Percentiles rank a stretch among this genome's conserved stretches.
phyloP scores from a whole-genome alignment of 2,888 invertebrate species.

The Chalcis sispes region DNA sequence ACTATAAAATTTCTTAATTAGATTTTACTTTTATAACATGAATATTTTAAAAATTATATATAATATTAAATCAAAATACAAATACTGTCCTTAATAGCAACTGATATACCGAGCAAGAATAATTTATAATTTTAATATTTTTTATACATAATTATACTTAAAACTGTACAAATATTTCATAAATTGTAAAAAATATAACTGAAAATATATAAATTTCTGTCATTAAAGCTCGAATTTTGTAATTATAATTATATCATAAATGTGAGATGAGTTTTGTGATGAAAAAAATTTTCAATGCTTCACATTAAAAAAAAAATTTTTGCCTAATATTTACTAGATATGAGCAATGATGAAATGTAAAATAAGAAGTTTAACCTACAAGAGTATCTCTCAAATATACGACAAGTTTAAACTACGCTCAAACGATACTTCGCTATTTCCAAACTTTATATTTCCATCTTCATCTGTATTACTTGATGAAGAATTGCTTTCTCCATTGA shows the following conservation, averaged over 20 bases:
- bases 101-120: background rate
- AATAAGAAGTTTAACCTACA: slow-evolving; percentile 17
- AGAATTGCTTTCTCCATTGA: slow-evolving; percentile 70
- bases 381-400: slow-evolving; percentile 67
- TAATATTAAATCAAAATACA: slow-evolving; percentile 10
- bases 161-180: slow-evolving; percentile 39
- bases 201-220: slow-evolving; percentile 25
- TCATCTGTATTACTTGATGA: slow-evolving; percentile 70
- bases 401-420: slow-evolving; percentile 72
- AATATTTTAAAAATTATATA: slow-evolving; percentile 9
- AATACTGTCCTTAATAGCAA: slow-evolving; percentile 1
- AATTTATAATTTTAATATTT: slow-evolving; percentile 6
- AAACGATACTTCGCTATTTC: slow-evolving; percentile 71
- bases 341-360: slow-evolving; percentile 11
- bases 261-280: slow-evolving; percentile 1
- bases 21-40: background rate
- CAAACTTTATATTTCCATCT: slow-evolving; percentile 70
- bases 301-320: slow-evolving; percentile 12
- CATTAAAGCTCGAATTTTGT: slow-evolving; percentile 31
- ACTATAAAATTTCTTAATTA: too few species aligned
- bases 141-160: slow-evolving; percentile 8
- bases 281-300: background rate
- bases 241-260: slow-evolving; percentile 26
- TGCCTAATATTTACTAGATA: background rate
- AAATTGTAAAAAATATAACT: slow-evolving; percentile 20